Evolutionary conservation across 1,140 invertebrate genomes (phyloP).

Genomic region (Neuroterus valhalla): DNA sequence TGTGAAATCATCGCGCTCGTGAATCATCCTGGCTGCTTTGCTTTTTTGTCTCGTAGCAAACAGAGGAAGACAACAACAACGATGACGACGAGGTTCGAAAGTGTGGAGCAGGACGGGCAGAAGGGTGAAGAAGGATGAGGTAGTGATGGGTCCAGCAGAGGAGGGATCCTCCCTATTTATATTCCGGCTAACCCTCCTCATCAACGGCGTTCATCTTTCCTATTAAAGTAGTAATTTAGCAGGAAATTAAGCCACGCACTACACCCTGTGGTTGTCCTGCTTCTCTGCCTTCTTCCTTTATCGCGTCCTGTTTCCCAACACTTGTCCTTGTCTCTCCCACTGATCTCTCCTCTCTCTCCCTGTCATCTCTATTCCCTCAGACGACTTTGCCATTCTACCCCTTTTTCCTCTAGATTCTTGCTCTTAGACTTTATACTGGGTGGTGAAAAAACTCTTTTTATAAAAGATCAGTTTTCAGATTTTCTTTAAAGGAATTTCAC

Average conservation of each 20-base stretch:
- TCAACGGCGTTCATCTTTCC: slow-evolving; percentile 75
- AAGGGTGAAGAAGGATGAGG: slow-evolving; percentile 43
- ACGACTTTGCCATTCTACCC: not conserved
- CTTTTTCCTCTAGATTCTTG: too few species aligned
- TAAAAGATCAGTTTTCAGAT: too few species aligned
- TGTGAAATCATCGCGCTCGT: slow-evolving; percentile 58
- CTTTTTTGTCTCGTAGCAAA: slow-evolving; percentile 61
- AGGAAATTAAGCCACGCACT: slow-evolving; percentile 75
- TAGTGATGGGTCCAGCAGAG: slow-evolving; percentile 48
- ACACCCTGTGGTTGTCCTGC: slow-evolving; percentile 52
- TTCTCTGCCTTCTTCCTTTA: slow-evolving; percentile 39
- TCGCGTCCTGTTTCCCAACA: slow-evolving; percentile 34
- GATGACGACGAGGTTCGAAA: slow-evolving; percentile 1
- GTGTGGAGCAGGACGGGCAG: slow-evolving; percentile 39
- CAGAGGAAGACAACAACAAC: slow-evolving; percentile 34
- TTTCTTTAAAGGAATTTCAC: too few species aligned
- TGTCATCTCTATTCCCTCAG: slow-evolving; percentile 34
- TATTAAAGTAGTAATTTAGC: slow-evolving; percentile 77
- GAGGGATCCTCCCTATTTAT: slow-evolving; percentile 72
- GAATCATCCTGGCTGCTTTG: slow-evolving; percentile 55
- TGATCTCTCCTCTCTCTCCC: slow-evolving; percentile 21
- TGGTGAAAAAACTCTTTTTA: too few species aligned
- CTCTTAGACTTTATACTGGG: too few species aligned
- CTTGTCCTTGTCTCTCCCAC: slow-evolving; percentile 43
- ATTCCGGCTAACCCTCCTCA: slow-evolving; percentile 75